Conservation (phyloP, 2,888 invertebrate species). For the Yponomeuta plumbellus region DNA sequence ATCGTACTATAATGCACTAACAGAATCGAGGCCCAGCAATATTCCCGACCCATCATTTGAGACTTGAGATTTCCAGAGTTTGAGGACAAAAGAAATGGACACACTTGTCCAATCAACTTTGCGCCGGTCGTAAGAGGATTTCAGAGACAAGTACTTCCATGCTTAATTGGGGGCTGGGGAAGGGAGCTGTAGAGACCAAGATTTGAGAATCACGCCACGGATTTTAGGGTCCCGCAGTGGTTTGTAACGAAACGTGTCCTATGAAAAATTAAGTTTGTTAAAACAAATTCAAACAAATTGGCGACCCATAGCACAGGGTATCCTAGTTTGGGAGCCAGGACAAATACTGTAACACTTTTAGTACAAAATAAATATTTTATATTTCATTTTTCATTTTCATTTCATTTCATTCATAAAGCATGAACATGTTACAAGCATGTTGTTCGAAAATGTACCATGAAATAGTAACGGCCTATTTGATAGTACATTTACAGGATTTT, state of each 20-base stretch:
- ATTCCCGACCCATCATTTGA: background rate
- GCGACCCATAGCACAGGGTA: too few relatives aligned
- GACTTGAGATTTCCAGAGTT: background rate
- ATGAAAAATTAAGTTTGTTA: background rate
- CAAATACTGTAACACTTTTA: too few relatives aligned
- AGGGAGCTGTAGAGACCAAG: background rate
- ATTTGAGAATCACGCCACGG: background rate
- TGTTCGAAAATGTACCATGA: too few relatives aligned
- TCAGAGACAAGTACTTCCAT: slow-evolving; percentile 1
- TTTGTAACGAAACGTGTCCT: background rate
- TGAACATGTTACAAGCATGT: too few relatives aligned
- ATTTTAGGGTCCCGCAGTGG: background rate
- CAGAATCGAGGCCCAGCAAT: background rate
- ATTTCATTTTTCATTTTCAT: too few relatives aligned
- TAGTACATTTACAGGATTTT: too few relatives aligned
- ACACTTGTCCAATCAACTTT: slow-evolving; percentile 6
- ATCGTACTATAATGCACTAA: too few relatives aligned
- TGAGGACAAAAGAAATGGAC: background rate
- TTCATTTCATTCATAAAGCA: too few relatives aligned
- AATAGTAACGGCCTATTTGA: too few relatives aligned
- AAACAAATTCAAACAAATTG: too few relatives aligned
- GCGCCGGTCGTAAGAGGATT: slow-evolving; percentile 4
- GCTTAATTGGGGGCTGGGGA: slow-evolving; percentile 2
- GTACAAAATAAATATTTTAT: too few relatives aligned
- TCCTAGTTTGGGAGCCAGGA: too few relatives aligned